phyloP scores from a whole-genome alignment of 2,797 vertebrate genomes.

The Chaunax sp. region DNA sequence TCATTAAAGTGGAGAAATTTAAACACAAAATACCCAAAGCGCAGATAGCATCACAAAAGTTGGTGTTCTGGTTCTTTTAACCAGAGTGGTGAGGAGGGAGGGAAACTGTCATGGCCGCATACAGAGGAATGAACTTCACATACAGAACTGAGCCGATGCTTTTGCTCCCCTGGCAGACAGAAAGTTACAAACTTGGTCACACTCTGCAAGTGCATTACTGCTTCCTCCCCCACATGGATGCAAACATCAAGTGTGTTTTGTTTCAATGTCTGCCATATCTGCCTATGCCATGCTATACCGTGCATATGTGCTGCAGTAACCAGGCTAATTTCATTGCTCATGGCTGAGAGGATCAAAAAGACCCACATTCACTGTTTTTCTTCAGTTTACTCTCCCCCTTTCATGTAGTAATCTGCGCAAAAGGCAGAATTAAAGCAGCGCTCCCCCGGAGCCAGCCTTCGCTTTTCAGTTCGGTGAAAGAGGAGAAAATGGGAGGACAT shows the following conservation, averaged over 20 bases:
- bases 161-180: conserved; percentile 40
- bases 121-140: conserved; percentile 47
- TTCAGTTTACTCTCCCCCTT: conserved; percentile 59
- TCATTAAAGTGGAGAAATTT: conserved; percentile 49
- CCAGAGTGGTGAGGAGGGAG: conserved; percentile 9
- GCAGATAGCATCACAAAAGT: conserved; percentile 30
- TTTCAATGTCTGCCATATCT: conserved; percentile 69
- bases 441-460: conserved; percentile 50
- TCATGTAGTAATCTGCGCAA: conserved; percentile 73
- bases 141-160: conserved; percentile 22
- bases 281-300: conserved; percentile 61
- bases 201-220: conserved; percentile 46
- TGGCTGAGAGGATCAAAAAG: conserved; percentile 76
- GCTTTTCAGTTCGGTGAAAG: conserved; percentile 57
- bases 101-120: conserved; percentile 22
- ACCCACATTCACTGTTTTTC: conserved; percentile 58
- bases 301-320: conserved; percentile 66
- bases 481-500: conserved; percentile 51
- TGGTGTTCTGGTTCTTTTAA: conserved; percentile 34
- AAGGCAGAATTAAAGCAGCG: conserved; percentile 66
- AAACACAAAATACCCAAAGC: conserved; percentile 37
- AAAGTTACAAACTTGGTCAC: conserved; percentile 59
- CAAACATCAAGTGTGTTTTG: conserved; percentile 63
- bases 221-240: conserved; percentile 57
- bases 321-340: conserved; percentile 71